Base-by-base conservation (phyloP, 2,113 vertebrate genomes). In the Cebidichthys violaceus region DNA sequence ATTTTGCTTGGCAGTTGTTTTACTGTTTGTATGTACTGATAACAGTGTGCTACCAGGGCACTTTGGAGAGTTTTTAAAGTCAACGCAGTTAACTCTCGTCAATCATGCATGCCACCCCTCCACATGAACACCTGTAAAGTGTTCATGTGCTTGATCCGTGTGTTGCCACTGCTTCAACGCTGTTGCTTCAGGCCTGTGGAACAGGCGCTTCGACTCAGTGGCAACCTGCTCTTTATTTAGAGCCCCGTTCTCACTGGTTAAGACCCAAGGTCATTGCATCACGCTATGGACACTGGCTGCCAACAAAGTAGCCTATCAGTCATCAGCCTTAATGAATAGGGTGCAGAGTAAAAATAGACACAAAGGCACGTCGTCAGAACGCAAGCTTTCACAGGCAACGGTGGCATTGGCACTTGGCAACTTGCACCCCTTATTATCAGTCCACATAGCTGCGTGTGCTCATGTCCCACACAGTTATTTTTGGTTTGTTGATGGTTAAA, bases 251-350 rank as follows among this genome's bases (percentile, higher is more conserved):
- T 86, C 87, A 70, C 78, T 31, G 89, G 86, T 90, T 85, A 54
- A 85, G 74, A 87, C 79, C 89, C 94, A 94, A 94, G 92, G 92
- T 92, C 91, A 84, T 79, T 91, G 91, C 90, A 88, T 93, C 92
- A 90, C 80, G 55, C 89, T 60, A 65, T 68, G 87, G 84, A 90
- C 66, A 39, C 79, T 64, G 83, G 77, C 88, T 93, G 91, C 90
- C 92, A 90, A 92, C 85, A 89, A 89, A 88, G 83, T 88, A 84
- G 90, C 91, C 90, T 86, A 94, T 94, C 93, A 93, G 91, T 94
- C 91, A 92, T 89, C 91, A 89, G 89, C 85, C 86, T 83, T 93
- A 93, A 95, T 91, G 91, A 92, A 92, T 82, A 86, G 88, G 84
- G 89, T 31, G 83, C 81, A 45, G 86, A 24, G 84, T 90, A 94